These are phyloP conservation scores for Glyptemys insculpta DNA, from an alignment of 2,797 vertebrate species.

Conservation along the genomic window DNA sequence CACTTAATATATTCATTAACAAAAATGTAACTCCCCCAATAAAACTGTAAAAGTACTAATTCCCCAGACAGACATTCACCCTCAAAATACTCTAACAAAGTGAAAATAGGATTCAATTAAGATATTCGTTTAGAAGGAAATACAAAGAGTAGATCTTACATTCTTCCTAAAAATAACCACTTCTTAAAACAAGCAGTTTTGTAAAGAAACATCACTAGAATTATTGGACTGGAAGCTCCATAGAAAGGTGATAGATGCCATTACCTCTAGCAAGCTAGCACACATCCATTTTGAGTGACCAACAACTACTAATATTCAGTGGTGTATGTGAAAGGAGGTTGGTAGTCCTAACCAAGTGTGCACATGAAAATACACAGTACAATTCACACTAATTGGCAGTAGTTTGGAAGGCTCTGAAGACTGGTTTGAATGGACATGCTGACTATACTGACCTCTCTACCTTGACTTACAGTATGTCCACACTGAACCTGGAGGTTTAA, in stretches of 20 bases:
- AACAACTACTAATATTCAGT: not conserved
- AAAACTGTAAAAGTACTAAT: not conserved
- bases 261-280: not conserved
- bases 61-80: not conserved
- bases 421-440: not conserved
- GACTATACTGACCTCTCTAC: not conserved
- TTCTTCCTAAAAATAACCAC: not conserved
- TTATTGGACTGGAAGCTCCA: not conserved
- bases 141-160: not conserved
- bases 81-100: not conserved
- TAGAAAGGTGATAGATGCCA: not conserved
- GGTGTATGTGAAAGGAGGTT: not conserved
- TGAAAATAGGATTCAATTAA: conserved; percentile 31
- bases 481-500: not conserved
- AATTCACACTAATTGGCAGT: not conserved
- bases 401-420: not conserved
- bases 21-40: not conserved
- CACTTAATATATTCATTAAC: not conserved
- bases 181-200: not conserved
- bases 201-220: not conserved
- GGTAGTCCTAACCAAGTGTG: not conserved
- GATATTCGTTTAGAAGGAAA: not conserved
- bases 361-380: not conserved
- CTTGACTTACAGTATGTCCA: not conserved
- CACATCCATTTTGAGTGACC: not conserved